These are phyloP conservation scores for Drymodes brunneopygia DNA, from an alignment of 2,113 vertebrate genomes.

Conservation along the genomic window DNA sequence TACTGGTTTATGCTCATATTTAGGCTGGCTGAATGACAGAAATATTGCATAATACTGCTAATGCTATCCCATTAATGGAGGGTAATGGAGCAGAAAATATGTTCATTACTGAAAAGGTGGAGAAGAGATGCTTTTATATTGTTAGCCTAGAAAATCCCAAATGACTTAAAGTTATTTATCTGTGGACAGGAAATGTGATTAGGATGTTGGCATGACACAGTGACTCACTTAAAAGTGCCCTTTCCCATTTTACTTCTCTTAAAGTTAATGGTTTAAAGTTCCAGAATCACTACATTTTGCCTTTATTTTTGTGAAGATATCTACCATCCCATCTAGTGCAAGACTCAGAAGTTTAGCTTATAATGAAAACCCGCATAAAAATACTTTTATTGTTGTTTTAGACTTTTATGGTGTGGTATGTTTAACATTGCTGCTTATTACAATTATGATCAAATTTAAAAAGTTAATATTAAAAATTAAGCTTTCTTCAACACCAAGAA, in stretches of 20 bases:
- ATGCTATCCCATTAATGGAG: neutral
- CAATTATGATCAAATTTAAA: neutral
- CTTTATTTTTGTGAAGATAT: neutral
- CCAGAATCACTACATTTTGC: neutral
- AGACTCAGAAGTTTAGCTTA: neutral
- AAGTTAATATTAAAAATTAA: neutral
- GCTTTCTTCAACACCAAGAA: neutral
- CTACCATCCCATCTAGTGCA: neutral
- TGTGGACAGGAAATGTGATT: neutral
- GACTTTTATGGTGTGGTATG: neutral
- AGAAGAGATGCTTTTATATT: neutral
- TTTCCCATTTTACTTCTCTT: neutral
- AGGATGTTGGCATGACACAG: neutral
- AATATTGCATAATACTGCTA: neutral
- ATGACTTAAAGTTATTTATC: neutral
- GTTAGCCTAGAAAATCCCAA: neutral
- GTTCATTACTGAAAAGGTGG: conserved; percentile 18
- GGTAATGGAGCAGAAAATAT: conserved; percentile 28
- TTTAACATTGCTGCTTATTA: neutral
- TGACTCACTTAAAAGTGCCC: neutral
- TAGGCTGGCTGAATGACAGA: neutral
- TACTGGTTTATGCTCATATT: neutral
- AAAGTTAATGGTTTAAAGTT: neutral
- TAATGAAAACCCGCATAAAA: neutral
- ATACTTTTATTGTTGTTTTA: neutral